These are phyloP conservation scores for Oxygymnocypris stewartii DNA, from an alignment of 2,113 vertebrate species.

Conservation along the genomic window DNA sequence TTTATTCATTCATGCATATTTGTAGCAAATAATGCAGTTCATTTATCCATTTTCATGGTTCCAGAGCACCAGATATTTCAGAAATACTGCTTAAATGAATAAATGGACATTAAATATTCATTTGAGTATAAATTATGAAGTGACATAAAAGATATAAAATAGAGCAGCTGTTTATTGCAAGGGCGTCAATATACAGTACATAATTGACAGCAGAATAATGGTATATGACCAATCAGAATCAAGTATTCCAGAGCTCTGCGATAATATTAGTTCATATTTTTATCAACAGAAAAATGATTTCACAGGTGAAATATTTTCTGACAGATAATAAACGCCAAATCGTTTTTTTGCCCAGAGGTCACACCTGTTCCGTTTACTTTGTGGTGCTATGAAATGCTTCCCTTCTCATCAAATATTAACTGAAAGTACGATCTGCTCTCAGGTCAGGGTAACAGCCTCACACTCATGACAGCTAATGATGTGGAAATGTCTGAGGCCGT, in stretches of 20 bases:
- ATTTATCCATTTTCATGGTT: not conserved
- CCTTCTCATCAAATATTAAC: not conserved
- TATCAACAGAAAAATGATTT: not conserved
- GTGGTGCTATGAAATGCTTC: not conserved
- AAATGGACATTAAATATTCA: not conserved
- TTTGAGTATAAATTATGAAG: not conserved
- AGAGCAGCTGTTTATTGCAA: not conserved
- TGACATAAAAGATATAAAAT: not conserved
- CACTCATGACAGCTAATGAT: slow-evolving; percentile 56
- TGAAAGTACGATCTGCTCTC: not conserved
- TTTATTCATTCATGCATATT: not conserved
- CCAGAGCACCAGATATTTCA: not conserved
- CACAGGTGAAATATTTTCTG: not conserved
- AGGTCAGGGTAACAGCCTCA: slow-evolving; percentile 1
- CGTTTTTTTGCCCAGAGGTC: not conserved
- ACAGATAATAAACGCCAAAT: not conserved
- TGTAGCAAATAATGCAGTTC: no score
- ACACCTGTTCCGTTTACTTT: not conserved
- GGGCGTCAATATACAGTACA: not conserved
- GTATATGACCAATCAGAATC: not conserved
- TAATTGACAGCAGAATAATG: not conserved
- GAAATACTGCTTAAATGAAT: not conserved
- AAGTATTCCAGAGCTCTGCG: not conserved
- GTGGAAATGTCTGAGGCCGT: slow-evolving; percentile 52
- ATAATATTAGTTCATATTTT: not conserved